A percentile compares a stretch with the other conserved stretches of the same genome.
These are phyloP conservation scores for Acanthosoma haemorrhoidale DNA, from an alignment of 2,888 invertebrate species.

Conservation along the genomic window DNA sequence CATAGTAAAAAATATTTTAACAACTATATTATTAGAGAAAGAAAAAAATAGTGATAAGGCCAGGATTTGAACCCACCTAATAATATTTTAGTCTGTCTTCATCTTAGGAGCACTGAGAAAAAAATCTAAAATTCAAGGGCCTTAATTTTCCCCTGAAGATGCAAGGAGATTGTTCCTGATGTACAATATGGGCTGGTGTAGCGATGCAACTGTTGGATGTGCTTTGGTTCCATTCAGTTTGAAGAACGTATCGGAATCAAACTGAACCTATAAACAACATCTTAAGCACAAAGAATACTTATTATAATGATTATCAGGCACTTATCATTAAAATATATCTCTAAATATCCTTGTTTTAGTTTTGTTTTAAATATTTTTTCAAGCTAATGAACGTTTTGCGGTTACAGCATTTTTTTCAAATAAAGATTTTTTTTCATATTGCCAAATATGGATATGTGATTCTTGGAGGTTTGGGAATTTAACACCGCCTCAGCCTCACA, in stretches of 20 bases:
- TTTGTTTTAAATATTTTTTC: not conserved
- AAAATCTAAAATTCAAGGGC: no score
- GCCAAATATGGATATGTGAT: slow-evolving; percentile 42
- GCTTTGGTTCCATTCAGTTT: not conserved
- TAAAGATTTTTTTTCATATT: slow-evolving; percentile 33
- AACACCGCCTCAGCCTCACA: slow-evolving; percentile 38
- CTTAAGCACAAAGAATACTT: not conserved
- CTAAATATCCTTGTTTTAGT: not conserved
- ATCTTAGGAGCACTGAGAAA: no score
- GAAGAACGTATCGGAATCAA: not conserved
- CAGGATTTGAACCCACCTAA: no score
- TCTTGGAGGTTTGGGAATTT: slow-evolving; percentile 39
- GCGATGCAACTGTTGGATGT: no score
- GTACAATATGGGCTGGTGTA: no score
- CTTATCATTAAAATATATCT: not conserved
- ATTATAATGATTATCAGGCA: not conserved
- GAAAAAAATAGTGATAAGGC: no score
- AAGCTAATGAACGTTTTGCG: not conserved
- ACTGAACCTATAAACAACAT: not conserved
- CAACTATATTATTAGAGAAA: no score
- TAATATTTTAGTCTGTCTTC: no score
- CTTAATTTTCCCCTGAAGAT: no score
- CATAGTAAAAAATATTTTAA: no score
- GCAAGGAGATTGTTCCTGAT: no score
- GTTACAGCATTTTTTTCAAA: slow-evolving; percentile 7